Conservation (phyloP, 2,888 invertebrate genomes). For the Mechanitis mazaeus region DNA sequence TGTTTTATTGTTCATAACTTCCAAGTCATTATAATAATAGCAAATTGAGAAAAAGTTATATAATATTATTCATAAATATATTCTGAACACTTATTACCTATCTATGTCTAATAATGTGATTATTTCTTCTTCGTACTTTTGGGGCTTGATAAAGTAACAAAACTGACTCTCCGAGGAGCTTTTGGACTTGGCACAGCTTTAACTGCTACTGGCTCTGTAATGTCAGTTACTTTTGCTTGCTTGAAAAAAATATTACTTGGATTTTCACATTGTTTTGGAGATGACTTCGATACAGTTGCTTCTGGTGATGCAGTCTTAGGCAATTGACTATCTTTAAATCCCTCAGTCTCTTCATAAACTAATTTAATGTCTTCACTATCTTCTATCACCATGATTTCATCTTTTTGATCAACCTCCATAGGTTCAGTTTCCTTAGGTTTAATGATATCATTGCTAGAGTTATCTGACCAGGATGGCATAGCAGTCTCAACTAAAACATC, state of each 20-base stretch:
- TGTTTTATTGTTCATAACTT: slow-evolving; percentile 6
- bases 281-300: slow-evolving; percentile 17
- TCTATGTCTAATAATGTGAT: slow-evolving; percentile 7
- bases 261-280: slow-evolving; percentile 12
- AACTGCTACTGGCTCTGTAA: slow-evolving; percentile 41
- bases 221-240: slow-evolving; percentile 60
- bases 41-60: not conserved
- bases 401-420: slow-evolving; percentile 32
- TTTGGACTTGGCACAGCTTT: slow-evolving; percentile 58
- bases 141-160: slow-evolving; percentile 87
- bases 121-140: slow-evolving; percentile 78
- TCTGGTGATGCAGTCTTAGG: slow-evolving; percentile 15
- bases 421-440: slow-evolving; percentile 40
- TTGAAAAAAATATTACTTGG: slow-evolving; percentile 44
- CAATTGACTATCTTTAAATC: slow-evolving; percentile 25
- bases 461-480: slow-evolving; percentile 71
- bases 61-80: not conserved
- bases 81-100: not conserved
- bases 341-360: slow-evolving; percentile 68
- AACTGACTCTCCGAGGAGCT: slow-evolving; percentile 81
- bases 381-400: slow-evolving; percentile 41
- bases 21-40: not conserved
- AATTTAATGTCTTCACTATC: slow-evolving; percentile 76
- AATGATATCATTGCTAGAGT: slow-evolving; percentile 60
- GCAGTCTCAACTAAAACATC: slow-evolving; percentile 65